Base-by-base conservation (phyloP, 92 coral and sea anemone species). In the Porites cylindrica region DNA sequence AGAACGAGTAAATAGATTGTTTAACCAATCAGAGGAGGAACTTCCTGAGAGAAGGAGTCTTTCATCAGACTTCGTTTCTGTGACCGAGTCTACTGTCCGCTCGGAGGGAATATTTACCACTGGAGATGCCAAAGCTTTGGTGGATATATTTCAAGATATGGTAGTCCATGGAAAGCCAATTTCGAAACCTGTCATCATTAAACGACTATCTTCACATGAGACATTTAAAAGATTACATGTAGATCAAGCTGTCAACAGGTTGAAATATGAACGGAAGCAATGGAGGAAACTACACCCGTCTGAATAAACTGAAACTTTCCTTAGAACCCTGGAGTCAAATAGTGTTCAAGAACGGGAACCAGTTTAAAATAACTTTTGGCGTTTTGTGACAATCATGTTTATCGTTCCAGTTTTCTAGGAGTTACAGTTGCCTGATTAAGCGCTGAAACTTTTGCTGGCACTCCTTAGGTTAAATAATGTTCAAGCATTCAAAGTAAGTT, bases 121-220 rank as follows among this genome's bases (percentile, higher is more conserved):
- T 51, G 1, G 54, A 16, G 67, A 82, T 67, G 76, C 71, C 1
- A 47, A 64, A 43, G 53, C 52, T 56, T 20, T 88, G 73, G 76
- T 81, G 66, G 52, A 58, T 3, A 14, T 82, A 12, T 88, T 65
- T 66, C 77, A 82, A 24, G 91, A 82, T 79, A 88, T 82, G 91
- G 84, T 70, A 11, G 17, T 18, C 24, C 17, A n/a, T 6, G 81
- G 77, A 61, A 78, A 23, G 68, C 79, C 79, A 17, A 82, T 88
- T 77, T 88, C 87, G 26, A 83, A 84, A 62, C 67, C 81, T 9
- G 72, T 18, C 47, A 88, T 88, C 47, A 69, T 12, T 0, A 61
- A 69, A 13, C 73, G 80, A 61, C 69, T 71, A 19, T 54, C 53
- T 23, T 7, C 52, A 64, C 29, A 47, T 47, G 43, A 52, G 16